Evolutionary conservation across 2,113 vertebrate species (phyloP).

Genomic region (Chaenocephalus aceratus): DNA sequence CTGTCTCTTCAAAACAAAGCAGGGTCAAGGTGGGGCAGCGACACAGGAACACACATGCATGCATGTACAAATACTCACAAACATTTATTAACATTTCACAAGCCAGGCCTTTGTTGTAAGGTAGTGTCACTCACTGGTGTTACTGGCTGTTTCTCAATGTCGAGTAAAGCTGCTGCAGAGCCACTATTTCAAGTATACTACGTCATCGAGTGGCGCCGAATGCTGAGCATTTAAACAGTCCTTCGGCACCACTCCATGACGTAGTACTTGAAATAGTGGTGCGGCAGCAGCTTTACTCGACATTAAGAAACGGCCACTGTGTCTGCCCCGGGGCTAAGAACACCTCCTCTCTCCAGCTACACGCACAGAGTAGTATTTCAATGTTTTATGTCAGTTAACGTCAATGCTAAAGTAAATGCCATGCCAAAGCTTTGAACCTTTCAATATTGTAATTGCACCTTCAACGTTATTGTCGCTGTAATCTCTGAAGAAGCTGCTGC

Average conservation of each 20-base stretch:
- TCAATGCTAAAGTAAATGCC: conserved; percentile 33
- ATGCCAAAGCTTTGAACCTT: conserved; percentile 11
- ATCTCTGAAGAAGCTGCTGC: conserved; percentile 1
- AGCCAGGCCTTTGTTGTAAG: conserved; percentile 51
- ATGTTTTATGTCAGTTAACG: conserved; percentile 31
- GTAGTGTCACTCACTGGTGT: conserved; percentile 54
- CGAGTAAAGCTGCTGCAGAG: no score
- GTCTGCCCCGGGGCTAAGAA: conserved; percentile 43
- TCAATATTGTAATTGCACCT: conserved; percentile 42
- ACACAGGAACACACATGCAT: not conserved
- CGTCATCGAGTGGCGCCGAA: no score
- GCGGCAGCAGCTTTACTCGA: no score
- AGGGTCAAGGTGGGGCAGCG: conserved; percentile 3
- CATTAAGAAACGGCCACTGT: not conserved
- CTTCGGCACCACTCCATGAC: no score
- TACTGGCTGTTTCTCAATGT: not conserved
- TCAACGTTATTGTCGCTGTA: conserved; percentile 5
- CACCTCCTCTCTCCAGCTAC: conserved; percentile 8
- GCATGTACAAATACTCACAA: conserved; percentile 17
- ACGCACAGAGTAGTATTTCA: conserved; percentile 18
- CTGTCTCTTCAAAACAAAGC: conserved; percentile 7
- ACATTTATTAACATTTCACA: conserved; percentile 37
- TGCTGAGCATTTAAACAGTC: no score
- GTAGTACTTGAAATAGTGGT: no score
- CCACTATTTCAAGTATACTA: no score